Base-by-base conservation (phyloP, 2,113 vertebrate species). In the Cathartes aura region DNA sequence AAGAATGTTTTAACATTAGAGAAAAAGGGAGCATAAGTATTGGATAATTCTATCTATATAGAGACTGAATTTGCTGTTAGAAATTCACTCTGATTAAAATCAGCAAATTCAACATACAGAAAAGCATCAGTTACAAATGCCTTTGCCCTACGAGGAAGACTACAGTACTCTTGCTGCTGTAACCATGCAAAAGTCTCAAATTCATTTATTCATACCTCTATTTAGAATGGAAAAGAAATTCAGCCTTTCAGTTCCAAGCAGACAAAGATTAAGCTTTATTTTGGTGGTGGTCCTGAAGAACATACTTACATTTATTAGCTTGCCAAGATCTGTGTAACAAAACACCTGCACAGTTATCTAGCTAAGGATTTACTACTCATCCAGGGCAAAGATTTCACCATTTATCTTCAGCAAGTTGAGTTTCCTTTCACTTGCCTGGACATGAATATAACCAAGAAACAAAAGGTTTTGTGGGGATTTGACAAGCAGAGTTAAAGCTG, bases 361-460 rank as follows among this genome's bases (percentile, higher is more conserved):
- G 83, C 56, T 91, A 84, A 97, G 75, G 59, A 96, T 94, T 96
- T 93, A 84, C 86, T 94, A 26, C 63, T 55, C 53, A 75, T 43
- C 29, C 90, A 95, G 85, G 94, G 89, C 92, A 97, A 93, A 96
- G 89, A 75, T 45, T 78, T 82, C 80, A 82, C 32, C 68, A 89
- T 89, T 91, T 91, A 90, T 91, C 93, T 88, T 82, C 40, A 67
- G 47, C 73, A 91, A 79, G 16, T 4, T 53, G 15, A 58, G 45
- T 62, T 90, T 79, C 68, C 79, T 88, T 95, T 91, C 87, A 95
- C 89, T 95, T 97, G 87, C 47, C 80, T 78, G 64, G 89, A 90
- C 92, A 93, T 92, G 90, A 96, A 81, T 75, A 82, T 32, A 88
- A 73, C 38, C 7, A 67, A 81, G 29, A 80, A 93, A 78, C 62